Conservation (phyloP, 2,797 vertebrate species). For the Phoxinus dragarum region DNA sequence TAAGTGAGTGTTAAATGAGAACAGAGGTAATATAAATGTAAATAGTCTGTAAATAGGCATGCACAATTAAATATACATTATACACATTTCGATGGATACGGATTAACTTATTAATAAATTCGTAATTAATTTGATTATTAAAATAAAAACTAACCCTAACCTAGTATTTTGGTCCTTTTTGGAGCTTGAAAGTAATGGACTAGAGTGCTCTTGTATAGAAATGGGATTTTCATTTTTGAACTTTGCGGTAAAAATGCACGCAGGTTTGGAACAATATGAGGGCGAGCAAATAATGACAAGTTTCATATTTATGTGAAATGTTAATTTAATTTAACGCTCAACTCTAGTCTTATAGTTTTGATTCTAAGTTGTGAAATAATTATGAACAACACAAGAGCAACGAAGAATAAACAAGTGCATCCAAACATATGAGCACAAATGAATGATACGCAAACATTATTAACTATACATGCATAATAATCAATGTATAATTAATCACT, state of each 20-base stretch:
- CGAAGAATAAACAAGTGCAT: neutral
- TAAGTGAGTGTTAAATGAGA: neutral
- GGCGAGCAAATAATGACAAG: neutral
- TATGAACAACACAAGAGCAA: slow-evolving; percentile 25
- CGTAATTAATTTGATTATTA: neutral
- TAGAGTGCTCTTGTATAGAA: too few species aligned
- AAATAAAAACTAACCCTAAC: neutral
- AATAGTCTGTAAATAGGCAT: neutral
- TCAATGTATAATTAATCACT: slow-evolving; percentile 74
- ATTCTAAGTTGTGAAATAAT: slow-evolving; percentile 49
- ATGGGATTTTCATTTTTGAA: neutral
- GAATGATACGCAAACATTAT: slow-evolving; percentile 41
- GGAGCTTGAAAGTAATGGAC: neutral
- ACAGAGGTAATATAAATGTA: neutral
- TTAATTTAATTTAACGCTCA: neutral
- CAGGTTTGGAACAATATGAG: neutral
- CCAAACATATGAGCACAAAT: slow-evolving; percentile 10
- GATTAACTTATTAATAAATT: neutral
- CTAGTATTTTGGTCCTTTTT: neutral
- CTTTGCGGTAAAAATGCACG: neutral
- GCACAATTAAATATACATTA: neutral
- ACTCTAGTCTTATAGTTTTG: neutral
- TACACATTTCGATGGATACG: neutral
- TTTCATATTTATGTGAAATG: neutral
- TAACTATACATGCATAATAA: slow-evolving; percentile 72